These are phyloP conservation scores for Synodontis membranacea DNA, from an alignment of 2,113 vertebrate species.

Conservation along the genomic window DNA sequence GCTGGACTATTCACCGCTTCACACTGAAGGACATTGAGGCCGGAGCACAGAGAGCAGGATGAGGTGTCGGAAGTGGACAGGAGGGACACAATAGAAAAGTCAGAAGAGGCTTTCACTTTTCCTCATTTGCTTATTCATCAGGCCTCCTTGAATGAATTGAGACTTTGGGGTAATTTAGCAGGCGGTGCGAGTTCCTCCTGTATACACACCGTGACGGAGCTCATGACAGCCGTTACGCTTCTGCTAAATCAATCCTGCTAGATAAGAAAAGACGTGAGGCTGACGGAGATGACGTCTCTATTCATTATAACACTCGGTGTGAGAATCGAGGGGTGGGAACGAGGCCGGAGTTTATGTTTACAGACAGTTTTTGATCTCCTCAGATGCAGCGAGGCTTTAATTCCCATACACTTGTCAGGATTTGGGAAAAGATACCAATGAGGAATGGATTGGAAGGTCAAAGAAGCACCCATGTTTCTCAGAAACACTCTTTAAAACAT, in stretches of 20 bases:
- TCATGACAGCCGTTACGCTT: neutral
- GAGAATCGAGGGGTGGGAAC: neutral
- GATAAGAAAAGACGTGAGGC: neutral
- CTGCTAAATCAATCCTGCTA: constrained; percentile 23
- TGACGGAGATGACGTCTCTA: neutral
- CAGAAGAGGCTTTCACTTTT: neutral
- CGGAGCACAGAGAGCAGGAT: neutral
- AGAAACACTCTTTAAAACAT: neutral
- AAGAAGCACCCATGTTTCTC: neutral
- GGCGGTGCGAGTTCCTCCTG: constrained; percentile 8
- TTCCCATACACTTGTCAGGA: neutral
- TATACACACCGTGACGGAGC: constrained; percentile 1
- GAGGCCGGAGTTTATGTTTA: neutral
- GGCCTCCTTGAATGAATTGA: constrained; percentile 1
- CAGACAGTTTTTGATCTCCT: neutral
- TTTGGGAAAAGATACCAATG: neutral
- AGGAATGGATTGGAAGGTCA: neutral
- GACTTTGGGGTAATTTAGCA: constrained; percentile 28
- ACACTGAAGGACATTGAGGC: constrained; percentile 9
- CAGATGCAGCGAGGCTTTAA: neutral
- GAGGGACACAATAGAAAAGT: constrained; percentile 1
- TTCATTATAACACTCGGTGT: neutral
- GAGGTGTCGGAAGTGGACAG: constrained; percentile 4
- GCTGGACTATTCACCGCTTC: constrained; percentile 1
- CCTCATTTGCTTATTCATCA: constrained; percentile 31